Percentiles rank a stretch among this genome's conserved stretches.
phyloP scores from a whole-genome alignment of 2,797 vertebrate species.

The Australoheros facetus region DNA sequence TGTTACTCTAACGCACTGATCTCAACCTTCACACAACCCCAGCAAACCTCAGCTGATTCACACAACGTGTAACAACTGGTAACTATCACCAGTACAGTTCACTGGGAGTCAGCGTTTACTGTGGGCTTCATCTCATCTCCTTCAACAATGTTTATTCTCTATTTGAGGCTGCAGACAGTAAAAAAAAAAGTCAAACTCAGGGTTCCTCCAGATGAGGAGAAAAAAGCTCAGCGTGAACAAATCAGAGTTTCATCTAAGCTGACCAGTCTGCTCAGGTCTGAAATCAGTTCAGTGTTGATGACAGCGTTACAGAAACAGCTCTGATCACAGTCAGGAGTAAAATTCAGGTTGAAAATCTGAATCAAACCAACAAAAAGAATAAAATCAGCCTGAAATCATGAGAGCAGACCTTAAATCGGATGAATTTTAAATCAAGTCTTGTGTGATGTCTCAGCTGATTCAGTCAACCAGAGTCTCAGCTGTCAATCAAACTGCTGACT shows the following conservation, averaged over 20 bases:
- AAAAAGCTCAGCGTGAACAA: not conserved
- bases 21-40: too few relatives aligned
- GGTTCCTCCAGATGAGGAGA: too few relatives aligned
- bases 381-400: not conserved
- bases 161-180: not conserved
- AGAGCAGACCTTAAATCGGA: not conserved
- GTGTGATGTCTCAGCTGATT: not conserved
- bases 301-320: not conserved
- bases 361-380: not conserved
- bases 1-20: too few relatives aligned
- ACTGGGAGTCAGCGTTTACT: too few relatives aligned
- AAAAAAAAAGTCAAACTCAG: too few relatives aligned
- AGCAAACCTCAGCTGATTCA: too few relatives aligned
- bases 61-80: too few relatives aligned
- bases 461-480: not conserved
- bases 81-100: too few relatives aligned
- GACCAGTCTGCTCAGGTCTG: too few relatives aligned
- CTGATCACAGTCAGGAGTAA: not conserved
- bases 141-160: not conserved
- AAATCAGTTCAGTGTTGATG: not conserved
- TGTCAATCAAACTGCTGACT: slow-evolving; percentile 12
- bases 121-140: too few relatives aligned
- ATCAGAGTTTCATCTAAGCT: not conserved
- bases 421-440: not conserved
- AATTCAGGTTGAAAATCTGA: not conserved